Evolutionary conservation across 2,113 vertebrate species (phyloP), one percentile per base, ranked within the genome.

Genomic region (Eubucco bourcierii): DNA sequence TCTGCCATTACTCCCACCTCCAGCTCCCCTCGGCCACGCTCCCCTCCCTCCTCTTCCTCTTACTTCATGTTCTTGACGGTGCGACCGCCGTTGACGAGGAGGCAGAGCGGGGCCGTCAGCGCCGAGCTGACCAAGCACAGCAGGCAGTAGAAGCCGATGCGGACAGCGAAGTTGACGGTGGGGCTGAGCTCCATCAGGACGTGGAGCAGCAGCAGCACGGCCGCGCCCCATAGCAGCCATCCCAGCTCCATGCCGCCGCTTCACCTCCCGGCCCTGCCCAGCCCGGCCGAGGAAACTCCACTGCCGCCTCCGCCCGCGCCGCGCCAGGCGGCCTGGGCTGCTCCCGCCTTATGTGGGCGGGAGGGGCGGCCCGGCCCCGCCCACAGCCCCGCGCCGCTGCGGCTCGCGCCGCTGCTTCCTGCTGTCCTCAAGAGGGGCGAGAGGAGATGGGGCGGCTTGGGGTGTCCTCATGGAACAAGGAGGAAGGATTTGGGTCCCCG

Each of bases 21-120:
- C 47, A 12, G 16, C 37, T 18, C 17, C 12, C 28, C 27, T 31
- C 7, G 41, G 31, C 31, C 31, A 12, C 31, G 12, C 50, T 52
- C 21, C 50, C 50, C 61, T 25, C 27, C 41, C 8, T 6, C 37
- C 24, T 31, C 17, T 7, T 10, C 23, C 83, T 95, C 95, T 29
- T 56, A 98, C 99, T 98, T 98, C 99, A 99, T 99, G 96, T 99
- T 99, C 78, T 98, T 98, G 59, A 99, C 96, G 63, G 98, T 98
- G 79, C 99, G 98, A 84, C 99, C 99, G 33, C 98, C 98, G 97
- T 98, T 98, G 87, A 98, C 97, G 91, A 99, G 96, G 47, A 99
- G 88, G 67, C 98, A 99, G 83, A 98, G 60, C 6, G 94, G 98
- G 23, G 96, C 97, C 12, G 98, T 97, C 34, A 98, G 1, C 39